phyloP scores from a whole-genome alignment of 2,113 vertebrate genomes.

The Tychaedon coryphoeus region DNA sequence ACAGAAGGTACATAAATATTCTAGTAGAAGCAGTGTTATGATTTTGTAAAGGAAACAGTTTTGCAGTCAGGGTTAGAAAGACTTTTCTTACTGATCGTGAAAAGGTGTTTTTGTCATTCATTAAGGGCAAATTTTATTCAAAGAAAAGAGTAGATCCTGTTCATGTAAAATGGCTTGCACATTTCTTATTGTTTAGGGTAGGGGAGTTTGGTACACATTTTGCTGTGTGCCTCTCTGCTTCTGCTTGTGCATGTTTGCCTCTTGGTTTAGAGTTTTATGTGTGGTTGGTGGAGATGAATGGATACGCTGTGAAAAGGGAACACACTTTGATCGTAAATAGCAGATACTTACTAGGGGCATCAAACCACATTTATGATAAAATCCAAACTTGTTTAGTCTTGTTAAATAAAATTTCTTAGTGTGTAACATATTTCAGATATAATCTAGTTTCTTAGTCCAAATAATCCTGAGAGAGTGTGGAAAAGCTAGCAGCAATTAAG shows the following conservation, averaged over 20 bases:
- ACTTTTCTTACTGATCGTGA: not conserved
- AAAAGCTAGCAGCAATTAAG: constrained; percentile 62
- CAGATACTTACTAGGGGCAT: constrained; percentile 43
- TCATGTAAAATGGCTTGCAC: not conserved
- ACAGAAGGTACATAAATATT: constrained; percentile 69
- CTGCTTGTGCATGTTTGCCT: not conserved
- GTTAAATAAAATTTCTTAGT: constrained; percentile 47
- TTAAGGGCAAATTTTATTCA: not conserved
- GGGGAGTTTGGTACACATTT: not conserved
- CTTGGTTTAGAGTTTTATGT: not conserved
- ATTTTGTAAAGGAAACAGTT: not conserved
- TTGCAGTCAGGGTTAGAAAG: not conserved
- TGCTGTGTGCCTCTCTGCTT: not conserved
- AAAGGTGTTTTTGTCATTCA: not conserved
- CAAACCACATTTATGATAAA: constrained; percentile 45
- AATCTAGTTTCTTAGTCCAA: constrained; percentile 56
- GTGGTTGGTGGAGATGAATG: not conserved
- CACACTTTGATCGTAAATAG: not conserved
- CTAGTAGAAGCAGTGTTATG: not conserved
- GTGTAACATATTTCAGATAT: constrained; percentile 52
- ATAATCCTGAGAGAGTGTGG: constrained; percentile 52
- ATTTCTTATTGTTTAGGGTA: not conserved
- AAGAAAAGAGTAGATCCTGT: not conserved
- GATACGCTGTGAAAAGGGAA: not conserved
- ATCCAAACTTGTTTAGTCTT: constrained; percentile 60